phyloP scores from a whole-genome alignment of 2,113 vertebrate genomes.

The Notothenia coriiceps region DNA sequence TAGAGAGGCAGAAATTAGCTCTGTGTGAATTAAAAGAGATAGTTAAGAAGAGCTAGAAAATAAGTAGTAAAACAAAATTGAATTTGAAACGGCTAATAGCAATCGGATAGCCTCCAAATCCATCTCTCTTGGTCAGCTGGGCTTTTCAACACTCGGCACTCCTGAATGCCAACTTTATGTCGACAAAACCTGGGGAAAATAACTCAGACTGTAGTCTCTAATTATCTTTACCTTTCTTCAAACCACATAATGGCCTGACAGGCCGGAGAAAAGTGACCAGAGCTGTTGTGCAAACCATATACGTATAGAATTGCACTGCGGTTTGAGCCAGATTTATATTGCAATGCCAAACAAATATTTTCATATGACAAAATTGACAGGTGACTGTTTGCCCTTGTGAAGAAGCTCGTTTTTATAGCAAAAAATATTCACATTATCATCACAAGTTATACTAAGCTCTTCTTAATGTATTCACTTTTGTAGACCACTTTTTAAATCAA shows the following conservation, averaged over 20 bases:
- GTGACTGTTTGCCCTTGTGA: conserved; percentile 55
- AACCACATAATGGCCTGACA: conserved; percentile 75
- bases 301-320: conserved; percentile 72
- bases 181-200: conserved; percentile 73
- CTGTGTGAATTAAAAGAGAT: not conserved
- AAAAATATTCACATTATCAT: not conserved
- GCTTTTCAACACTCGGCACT: conserved; percentile 60
- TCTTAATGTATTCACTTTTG: conserved; percentile 16
- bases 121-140: conserved; percentile 25
- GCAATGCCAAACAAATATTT: conserved; percentile 71
- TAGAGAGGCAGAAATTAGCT: conserved; percentile 27
- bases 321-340: conserved; percentile 71
- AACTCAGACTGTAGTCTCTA: conserved; percentile 75
- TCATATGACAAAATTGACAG: conserved; percentile 63
- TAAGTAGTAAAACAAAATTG: not conserved
- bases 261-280: conserved; percentile 73
- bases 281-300: conserved; percentile 71
- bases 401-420: not conserved
- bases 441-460: not conserved
- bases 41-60: not conserved
- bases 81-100: conserved; percentile 19
- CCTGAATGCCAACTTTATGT: conserved; percentile 77
- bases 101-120: conserved; percentile 1
- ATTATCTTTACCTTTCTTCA: conserved; percentile 83
- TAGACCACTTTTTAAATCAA: conserved; percentile 13